Percentiles rank a stretch among this genome's conserved stretches.
Conservation (phyloP, 1,140 invertebrate genomes). For the Brachionus rotundiformis region DNA sequence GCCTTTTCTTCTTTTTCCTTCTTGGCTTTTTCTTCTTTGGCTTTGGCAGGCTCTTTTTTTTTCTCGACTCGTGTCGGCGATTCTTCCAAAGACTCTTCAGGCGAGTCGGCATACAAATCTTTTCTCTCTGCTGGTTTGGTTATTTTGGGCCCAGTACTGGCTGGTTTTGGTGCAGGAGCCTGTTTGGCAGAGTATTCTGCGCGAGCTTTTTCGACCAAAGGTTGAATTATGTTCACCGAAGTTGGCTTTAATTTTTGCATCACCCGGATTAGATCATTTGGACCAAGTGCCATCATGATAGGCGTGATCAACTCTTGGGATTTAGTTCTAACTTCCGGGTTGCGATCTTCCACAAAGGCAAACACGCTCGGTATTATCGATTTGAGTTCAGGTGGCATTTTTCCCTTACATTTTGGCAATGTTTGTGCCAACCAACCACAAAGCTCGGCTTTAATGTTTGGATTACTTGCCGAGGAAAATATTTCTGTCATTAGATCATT, state of each 20-base stretch:
- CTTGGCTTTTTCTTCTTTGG: constrained; percentile 16
- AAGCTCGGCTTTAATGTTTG: constrained; percentile 74
- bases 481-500: constrained; percentile 84
- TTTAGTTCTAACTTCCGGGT: constrained; percentile 83
- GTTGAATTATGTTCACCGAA: constrained; percentile 55
- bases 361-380: constrained; percentile 80
- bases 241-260: constrained; percentile 71
- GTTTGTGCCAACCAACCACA: constrained; percentile 39
- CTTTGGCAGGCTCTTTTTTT: neutral
- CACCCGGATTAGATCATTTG: constrained; percentile 76
- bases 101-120: constrained; percentile 31
- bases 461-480: constrained; percentile 76
- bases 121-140: constrained; percentile 29
- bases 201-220: constrained; percentile 79
- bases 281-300: constrained; percentile 88
- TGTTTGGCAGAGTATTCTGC: constrained; percentile 78
- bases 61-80: neutral
- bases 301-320: constrained; percentile 83
- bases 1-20: constrained; percentile 53
- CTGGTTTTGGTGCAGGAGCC: constrained; percentile 54
- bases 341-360: constrained; percentile 82
- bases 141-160: neutral
- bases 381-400: constrained; percentile 71
- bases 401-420: constrained; percentile 27
- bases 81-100: constrained; percentile 24